Evolutionary conservation across 2,888 invertebrate genomes (phyloP), one percentile per base, ranked within the genome.

Genomic region (Eugnorisma glareosa): DNA sequence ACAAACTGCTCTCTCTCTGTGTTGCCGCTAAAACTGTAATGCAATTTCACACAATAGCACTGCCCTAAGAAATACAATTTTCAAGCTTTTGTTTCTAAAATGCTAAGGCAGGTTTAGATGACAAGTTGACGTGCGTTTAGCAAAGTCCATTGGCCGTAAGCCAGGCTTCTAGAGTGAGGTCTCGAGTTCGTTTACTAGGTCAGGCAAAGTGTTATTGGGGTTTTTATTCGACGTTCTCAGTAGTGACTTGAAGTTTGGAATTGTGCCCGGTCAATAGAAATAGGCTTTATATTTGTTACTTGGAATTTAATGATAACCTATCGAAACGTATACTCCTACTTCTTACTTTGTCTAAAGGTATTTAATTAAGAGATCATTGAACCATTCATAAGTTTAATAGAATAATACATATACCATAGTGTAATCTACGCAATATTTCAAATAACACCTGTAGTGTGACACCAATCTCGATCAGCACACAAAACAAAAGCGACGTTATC

Each of bases 1-100:
- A 84, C 83, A 83, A 81, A 79, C 76, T 61, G 79, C 11, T n/a
- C 73, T 74, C 82, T 80, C 81, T 88, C 83, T 87, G 70, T 73
- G 61, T 68, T 54, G 15, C 64, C 71, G 71, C 77, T 82, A 79
- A 83, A 73, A 80, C 64, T 81, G 78, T 76, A 88, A 72, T 84
- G 75, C 80, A 84, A 86, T 89, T 86, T 64, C 35, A 74, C 57
- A 72, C 68, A 85, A 86, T 72, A 40, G 66, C 73, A 61, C 10
- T 57, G 71, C 69, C 85, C 73, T 85, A 86, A 86, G 83, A 83
- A 78, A 74, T 71, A 83, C 37, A 74, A 78, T 72, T 78, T 78
- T 69, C 78, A 71, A 77, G 71, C 64, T 77, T 71, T 82, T 85
- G 78, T 82, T 40, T 86, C 61, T 78, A 74, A 71, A 82, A 85